Evolutionary conservation across 2,888 invertebrate species (phyloP), one percentile per base, ranked within the genome.

Genomic region (Sphinx pinastri): DNA sequence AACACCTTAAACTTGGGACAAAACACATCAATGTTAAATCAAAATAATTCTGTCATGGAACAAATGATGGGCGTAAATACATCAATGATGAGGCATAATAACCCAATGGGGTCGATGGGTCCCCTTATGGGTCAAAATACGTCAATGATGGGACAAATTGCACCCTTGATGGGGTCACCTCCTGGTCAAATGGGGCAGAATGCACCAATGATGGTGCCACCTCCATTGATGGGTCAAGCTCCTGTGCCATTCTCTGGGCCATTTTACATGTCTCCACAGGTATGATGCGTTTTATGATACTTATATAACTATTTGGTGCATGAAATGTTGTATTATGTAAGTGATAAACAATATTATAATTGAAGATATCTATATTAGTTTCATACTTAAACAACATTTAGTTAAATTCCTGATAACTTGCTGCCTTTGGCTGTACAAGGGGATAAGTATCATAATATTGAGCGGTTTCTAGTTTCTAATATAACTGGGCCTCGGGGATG

Each of bases 201-300:
- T 45, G 11, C 8, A 3, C 60, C 60, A n/a, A 12, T 12, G 13
- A 63, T 63, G 63, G 63, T 63, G 1, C 63, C 63, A 13, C 63
- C 63, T 49, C 63, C 63, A 47, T 16, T 63, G 19, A 63, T 63
- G 63, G 49, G 63, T 13, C 19, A 49, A 12, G 19, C 25, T 31
- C 58, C 63, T 19, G 1, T 11, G 19, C 7, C 49, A 49, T 63
- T 19, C 63, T 63, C 63, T 2, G 63, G 47, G 19, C 63, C 63
- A 14, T 63, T 63, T 19, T 63, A 63, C 13, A 63, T 63, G 63
- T 47, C 49, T 49, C 63, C 63, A 19, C 63, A 63, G 63, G 63
- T 63, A 19, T 19, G 63, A 2, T 47, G 16, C 7, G 6, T 47
- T 49, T 63, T 47, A 5, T 12, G 6, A 38, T 38, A 38, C 0